Evolutionary conservation across 2,888 invertebrate species (phyloP), one percentile per base, ranked within the genome.

Genomic region (Sarcophaga rosellei): DNA sequence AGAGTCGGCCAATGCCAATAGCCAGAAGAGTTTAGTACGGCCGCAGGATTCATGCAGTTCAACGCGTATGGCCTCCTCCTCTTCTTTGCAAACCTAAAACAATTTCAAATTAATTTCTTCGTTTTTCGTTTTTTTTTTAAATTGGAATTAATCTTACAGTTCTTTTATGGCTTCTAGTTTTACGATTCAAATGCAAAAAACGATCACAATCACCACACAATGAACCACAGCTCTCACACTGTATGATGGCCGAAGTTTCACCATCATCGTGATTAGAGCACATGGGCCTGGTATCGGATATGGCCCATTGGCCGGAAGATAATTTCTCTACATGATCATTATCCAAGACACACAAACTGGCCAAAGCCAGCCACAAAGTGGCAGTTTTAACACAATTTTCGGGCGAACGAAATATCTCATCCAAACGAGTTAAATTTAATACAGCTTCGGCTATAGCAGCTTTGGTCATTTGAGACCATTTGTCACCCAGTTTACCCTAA

Each of bases 251-350:
- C 17, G 96, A 95, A 0, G 99, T 99, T 91, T 97, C 95, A 1
- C 97, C 97, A 92, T 99, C 99, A 91, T 99, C 99, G 93, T 99
- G 99, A 93, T 99, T 99, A 74, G 95, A 96, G 94, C 99, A 99
- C 88, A 96, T 96, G 10, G 98, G 97, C 91, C 98, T 95, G 3
- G 94, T 92, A 74, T 94, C 94, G 1, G 93, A 93, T 3, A 92
- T 90, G 89, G 95, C 95, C 96, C 97, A 97, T 89, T 97, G 96
- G 0, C 96, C 96, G 44, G 96, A 96, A 0, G 96, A 96, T 53
- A 96, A 93, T 84, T 95, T 93, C 84, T 98, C 98, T 1, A 98
- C 97, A 91, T 99, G 98, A 86, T 98, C 97, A 80, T 97, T 96
- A 90, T 98, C 98, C 88, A 99, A 94, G 4, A 99, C 97, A 92